Evolutionary conservation across 2,888 invertebrate species (phyloP).

Genomic region (Erebia palarica): DNA sequence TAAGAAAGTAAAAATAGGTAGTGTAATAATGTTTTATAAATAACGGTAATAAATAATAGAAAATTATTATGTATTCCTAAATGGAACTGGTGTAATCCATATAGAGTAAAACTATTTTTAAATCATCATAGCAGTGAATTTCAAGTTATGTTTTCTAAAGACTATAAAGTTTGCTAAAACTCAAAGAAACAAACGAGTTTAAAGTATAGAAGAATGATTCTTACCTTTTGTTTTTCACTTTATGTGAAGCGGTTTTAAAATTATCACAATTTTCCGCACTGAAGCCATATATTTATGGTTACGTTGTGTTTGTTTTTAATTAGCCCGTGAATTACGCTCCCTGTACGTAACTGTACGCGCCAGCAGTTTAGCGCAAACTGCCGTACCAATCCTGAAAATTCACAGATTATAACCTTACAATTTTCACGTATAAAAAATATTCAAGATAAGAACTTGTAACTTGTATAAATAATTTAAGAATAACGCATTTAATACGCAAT

Average conservation of each 20-base stretch:
- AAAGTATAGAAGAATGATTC: background rate
- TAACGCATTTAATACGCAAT: background rate
- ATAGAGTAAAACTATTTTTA: no score
- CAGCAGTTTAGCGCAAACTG: conserved; percentile 66
- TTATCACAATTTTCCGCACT: conserved; percentile 22
- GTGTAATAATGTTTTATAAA: no score
- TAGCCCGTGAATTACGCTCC: conserved; percentile 44
- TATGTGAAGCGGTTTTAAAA: background rate
- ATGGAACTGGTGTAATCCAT: no score
- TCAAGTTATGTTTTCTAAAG: background rate
- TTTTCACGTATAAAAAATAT: background rate
- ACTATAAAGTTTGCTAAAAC: no score
- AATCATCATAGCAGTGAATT: background rate
- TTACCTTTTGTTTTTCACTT: conserved; percentile 4
- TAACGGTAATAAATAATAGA: no score
- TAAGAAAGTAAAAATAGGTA: no score
- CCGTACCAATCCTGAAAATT: conserved; percentile 39
- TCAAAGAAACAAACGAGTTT: background rate
- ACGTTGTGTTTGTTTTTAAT: conserved; percentile 49
- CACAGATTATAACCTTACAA: conserved; percentile 22
- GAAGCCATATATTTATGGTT: conserved; percentile 46
- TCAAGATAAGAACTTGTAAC: background rate
- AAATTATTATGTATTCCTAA: no score
- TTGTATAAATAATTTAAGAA: background rate
- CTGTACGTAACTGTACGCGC: conserved; percentile 52